Evolutionary conservation across 2,113 vertebrate genomes (phyloP).

Genomic region (Alligator mississippiensis): DNA sequence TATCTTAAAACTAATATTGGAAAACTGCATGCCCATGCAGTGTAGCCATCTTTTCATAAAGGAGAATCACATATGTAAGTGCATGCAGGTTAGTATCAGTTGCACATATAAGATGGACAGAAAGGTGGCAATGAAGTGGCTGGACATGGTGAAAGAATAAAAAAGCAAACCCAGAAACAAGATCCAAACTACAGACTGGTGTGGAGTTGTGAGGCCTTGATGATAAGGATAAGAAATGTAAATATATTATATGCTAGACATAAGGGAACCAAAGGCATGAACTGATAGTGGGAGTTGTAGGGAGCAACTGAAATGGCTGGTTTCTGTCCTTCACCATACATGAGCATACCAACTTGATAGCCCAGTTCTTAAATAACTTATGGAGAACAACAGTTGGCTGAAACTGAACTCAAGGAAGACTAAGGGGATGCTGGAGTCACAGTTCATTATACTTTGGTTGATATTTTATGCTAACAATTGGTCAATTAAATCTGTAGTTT

Average conservation of each 20-base stretch:
- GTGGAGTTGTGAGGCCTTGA: background rate
- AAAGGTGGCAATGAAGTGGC: background rate
- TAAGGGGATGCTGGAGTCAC: background rate
- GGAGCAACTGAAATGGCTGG: no score
- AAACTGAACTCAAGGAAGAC: slow-evolving; percentile 11
- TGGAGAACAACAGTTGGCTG: background rate
- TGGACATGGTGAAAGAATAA: background rate
- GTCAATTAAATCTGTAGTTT: background rate
- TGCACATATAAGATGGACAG: no score
- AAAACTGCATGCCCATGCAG: no score
- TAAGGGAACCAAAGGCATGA: background rate
- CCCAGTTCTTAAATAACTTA: background rate
- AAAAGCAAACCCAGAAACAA: background rate
- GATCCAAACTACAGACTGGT: background rate
- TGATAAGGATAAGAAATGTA: background rate
- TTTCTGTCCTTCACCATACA: background rate
- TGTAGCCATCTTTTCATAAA: no score
- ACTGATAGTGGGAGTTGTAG: background rate
- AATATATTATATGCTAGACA: background rate
- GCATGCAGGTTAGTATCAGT: no score
- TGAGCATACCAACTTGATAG: background rate
- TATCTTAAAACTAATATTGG: no score
- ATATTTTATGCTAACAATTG: background rate
- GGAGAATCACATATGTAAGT: no score
- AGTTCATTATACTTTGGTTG: background rate